These are phyloP conservation scores for Lates japonicus DNA, from an alignment of 2,797 vertebrate genomes.

Conservation along the genomic window DNA sequence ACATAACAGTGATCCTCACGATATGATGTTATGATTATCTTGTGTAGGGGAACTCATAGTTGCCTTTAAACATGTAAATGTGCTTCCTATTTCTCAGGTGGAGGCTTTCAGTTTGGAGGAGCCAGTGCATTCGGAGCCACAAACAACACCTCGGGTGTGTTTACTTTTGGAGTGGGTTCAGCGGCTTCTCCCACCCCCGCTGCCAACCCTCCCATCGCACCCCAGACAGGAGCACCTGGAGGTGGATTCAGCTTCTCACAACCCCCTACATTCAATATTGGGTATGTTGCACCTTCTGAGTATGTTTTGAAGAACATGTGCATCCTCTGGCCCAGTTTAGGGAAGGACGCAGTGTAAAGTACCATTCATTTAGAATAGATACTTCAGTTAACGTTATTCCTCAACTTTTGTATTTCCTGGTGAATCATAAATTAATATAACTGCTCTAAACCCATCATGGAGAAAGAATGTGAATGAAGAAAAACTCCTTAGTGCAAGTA, in stretches of 20 bases:
- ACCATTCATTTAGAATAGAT: neutral
- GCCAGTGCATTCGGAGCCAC: slow-evolving; percentile 88
- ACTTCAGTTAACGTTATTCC: neutral
- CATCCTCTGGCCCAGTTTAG: neutral
- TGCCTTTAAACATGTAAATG: slow-evolving; percentile 3
- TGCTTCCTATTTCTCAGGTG: slow-evolving; percentile 71
- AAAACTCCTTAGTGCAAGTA: no score
- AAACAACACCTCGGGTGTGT: slow-evolving; percentile 85
- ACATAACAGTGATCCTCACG: neutral
- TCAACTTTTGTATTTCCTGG: no score
- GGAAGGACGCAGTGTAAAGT: neutral
- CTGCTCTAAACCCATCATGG: neutral
- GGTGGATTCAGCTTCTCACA: slow-evolving; percentile 89
- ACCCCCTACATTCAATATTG: slow-evolving; percentile 87
- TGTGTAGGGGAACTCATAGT: neutral
- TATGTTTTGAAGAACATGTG: neutral
- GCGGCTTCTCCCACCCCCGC: slow-evolving; percentile 80
- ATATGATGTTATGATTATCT: neutral
- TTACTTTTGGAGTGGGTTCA: slow-evolving; percentile 89
- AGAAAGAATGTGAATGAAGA: no score
- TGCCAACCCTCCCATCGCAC: slow-evolving; percentile 83
- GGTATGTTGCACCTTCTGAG: slow-evolving; percentile 83
- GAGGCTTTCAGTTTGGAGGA: slow-evolving; percentile 92
- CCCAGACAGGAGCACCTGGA: slow-evolving; percentile 74
- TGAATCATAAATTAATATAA: no score